Evolutionary conservation across 2,113 vertebrate genomes (phyloP).

Genomic region (Elephantulus edwardii): DNA sequence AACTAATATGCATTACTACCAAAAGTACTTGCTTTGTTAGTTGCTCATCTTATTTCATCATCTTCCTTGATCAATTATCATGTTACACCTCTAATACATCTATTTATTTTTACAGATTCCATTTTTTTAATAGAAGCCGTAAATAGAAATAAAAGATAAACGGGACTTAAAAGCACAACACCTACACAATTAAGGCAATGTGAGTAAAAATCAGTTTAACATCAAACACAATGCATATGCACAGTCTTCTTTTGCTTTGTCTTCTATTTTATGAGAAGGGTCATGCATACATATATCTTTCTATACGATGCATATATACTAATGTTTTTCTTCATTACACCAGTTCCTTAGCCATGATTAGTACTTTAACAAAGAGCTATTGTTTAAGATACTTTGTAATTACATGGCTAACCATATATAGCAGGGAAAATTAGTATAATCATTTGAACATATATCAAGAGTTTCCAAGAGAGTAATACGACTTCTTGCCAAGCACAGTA

Average conservation of each 20-base stretch:
- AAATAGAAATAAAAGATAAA: neutral
- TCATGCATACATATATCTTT: neutral
- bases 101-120: neutral
- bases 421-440: neutral
- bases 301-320: neutral
- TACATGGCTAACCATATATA: neutral
- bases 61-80: conserved; percentile 2
- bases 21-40: neutral
- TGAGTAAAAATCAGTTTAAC: neutral
- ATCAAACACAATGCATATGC: neutral
- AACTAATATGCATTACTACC: neutral
- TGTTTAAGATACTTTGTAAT: conserved; percentile 8
- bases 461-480: neutral
- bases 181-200: neutral
- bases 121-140: neutral
- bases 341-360: conserved; percentile 46
- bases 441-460: neutral
- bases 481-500: neutral
- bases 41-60: conserved; percentile 26
- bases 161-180: neutral
- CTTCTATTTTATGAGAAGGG: neutral
- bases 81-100: conserved; percentile 31
- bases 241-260: neutral
- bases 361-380: neutral
- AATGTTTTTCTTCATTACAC: conserved; percentile 26